These are phyloP conservation scores for Drosophila equinoxialis DNA, from an alignment of 1,140 invertebrate genomes.

Conservation along the genomic window DNA sequence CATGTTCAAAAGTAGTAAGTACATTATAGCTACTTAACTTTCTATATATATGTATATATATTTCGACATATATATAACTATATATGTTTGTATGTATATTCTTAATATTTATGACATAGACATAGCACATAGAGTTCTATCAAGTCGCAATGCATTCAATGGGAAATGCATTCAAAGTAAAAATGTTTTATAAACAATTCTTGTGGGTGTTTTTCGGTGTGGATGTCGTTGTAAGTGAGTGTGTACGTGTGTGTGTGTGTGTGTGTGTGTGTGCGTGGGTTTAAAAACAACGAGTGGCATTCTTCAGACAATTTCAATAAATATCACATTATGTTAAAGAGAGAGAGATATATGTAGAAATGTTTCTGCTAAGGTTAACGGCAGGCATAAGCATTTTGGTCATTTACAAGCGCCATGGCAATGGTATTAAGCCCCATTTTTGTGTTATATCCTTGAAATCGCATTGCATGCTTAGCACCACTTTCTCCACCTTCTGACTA, in stretches of 20 bases:
- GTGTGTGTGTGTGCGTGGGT: constrained; percentile 20
- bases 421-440: constrained; percentile 79
- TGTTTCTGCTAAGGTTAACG: constrained; percentile 18
- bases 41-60: constrained; percentile 41
- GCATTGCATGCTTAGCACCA: constrained; percentile 72
- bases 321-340: constrained; percentile 73
- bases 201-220: constrained; percentile 66
- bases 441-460: constrained; percentile 78
- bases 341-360: constrained; percentile 48
- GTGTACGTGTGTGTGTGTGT: constrained; percentile 2
- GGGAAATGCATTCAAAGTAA: constrained; percentile 33
- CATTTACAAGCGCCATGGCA: constrained; percentile 78
- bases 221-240: not conserved
- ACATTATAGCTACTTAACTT: constrained; percentile 20
- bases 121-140: constrained; percentile 52
- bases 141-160: constrained; percentile 55
- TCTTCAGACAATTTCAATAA: constrained; percentile 73
- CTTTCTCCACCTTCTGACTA: constrained; percentile 64
- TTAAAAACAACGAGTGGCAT: constrained; percentile 47
- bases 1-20: constrained; percentile 56
- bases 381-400: constrained; percentile 16
- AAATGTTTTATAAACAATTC: constrained; percentile 70
- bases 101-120: constrained; percentile 76
- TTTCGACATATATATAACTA: constrained; percentile 40
- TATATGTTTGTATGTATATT: constrained; percentile 39